Base-by-base conservation (phyloP, 2,797 vertebrate genomes). In the Sarcoramphus papa region DNA sequence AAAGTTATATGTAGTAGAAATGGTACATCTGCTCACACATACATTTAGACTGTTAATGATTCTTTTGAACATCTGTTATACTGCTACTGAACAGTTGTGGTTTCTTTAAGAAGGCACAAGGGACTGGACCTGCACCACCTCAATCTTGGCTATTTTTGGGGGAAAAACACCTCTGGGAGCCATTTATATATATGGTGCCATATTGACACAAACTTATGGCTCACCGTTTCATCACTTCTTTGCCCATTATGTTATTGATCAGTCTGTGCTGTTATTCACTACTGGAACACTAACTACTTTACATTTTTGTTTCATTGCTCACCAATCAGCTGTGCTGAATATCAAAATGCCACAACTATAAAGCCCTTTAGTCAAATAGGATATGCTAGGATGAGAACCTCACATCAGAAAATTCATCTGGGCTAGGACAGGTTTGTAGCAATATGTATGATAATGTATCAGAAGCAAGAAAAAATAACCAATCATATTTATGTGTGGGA, bases 41-140 rank as follows among this genome's bases (percentile, higher is more conserved):
- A 96, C 95, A 97, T 97, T 98, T 97, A 97, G 89, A 96, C 88
- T 97, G 97, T 96, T 98, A 98, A 98, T 97, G 98, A 98, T 97
- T 97, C 97, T 92, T 98, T 94, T 95, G 88, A 98, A 97, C 98
- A 98, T 98, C 98, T 98, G 98, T 94, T 98, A 90, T 85, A 78
- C 89, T 97, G 94, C 87, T 93, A 91, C 87, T 9, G 94, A 98
- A 94, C 97, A 98, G 96, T 98, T 98, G 97, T 93, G 96, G 96
- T 96, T 98, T 98, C 97, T 97, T 97, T 98, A 97, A 98, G 95
- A 96, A 96, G 93, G 31, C 97, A 88, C 97, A 41, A 81, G 97
- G 90, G 98, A 97, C 87, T 96, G 67, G 94, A 98, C 97, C 97
- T 98, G 53, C 78, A 95, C 81, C 95, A 98, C 97, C 95, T 97